Evolutionary conservation across 2,888 invertebrate species (phyloP), one percentile per base, ranked within the genome.

Genomic region (Rhaphigaster nebulosa): DNA sequence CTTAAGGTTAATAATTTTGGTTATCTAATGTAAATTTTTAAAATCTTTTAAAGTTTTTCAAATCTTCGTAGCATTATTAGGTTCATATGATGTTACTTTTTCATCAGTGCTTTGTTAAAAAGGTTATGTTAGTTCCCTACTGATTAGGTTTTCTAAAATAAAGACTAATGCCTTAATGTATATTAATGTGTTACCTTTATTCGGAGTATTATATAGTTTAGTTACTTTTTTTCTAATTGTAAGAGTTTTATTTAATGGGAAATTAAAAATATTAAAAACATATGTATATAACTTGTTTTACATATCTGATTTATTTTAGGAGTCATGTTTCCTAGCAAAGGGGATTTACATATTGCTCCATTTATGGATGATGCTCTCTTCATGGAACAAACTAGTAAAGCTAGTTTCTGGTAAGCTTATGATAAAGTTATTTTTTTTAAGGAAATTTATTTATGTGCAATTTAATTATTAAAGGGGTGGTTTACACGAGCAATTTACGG

Each of bases 361-460:
- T 99, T 99, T 94, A 98, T 98, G 87, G 99, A 99, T 94, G 99
- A 99, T 94, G 97, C 98, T 52, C 95, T 99, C 70, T 99, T 97
- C 94, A 98, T 98, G 96, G 99, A 99, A 94, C 99, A 99, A 94
- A 98, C 98, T 93, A 98, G 98, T 93, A 99, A 99, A 94, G 98
- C 99, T 0, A 99, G 99, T 94, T 99, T 99, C 94, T 99, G 99
- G 99, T 95, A 93, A 93, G 93, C 92, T 12, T 5, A 76, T 54
- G 20, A 54, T 87, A 50, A 88, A 38, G 6, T 90, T 38, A 18
- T 52, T 41, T 20, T 70, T n/a, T 8, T 29, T 56, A 56, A 52
- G 52, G 18, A 52, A 56, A 70, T 89, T 41, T 90, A 80, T 76
- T 91, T 80, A n/a, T n/a, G n/a, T n/a, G n/a, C n/a, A n/a, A n/a